Evolutionary conservation across 2,113 vertebrate species (phyloP).

Genomic region (Typhlomys cinereus): DNA sequence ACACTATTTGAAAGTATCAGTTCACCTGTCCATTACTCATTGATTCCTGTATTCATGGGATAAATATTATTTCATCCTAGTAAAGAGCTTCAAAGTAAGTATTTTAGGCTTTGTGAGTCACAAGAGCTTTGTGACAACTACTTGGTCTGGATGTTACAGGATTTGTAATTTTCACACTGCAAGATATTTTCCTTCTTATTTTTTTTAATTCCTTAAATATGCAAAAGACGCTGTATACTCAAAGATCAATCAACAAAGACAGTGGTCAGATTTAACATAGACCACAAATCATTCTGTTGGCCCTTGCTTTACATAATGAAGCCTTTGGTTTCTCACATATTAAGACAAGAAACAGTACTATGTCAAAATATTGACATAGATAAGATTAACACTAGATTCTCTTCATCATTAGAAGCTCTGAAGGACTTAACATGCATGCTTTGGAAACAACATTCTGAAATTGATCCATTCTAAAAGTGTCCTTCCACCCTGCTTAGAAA

Average conservation of each 20-base stretch:
- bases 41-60: background rate
- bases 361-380: background rate
- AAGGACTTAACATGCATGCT: background rate
- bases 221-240: background rate
- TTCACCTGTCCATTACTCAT: background rate
- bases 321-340: background rate
- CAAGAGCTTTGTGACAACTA: background rate
- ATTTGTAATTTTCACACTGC: background rate
- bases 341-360: background rate
- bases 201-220: background rate
- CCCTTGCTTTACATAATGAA: background rate
- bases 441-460: slow-evolving; percentile 17
- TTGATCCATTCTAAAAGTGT: background rate
- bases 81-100: background rate
- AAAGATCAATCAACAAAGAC: background rate
- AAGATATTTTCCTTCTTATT: background rate
- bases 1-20: background rate
- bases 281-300: background rate
- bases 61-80: background rate
- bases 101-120: background rate
- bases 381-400: background rate
- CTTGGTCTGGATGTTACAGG: background rate
- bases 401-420: background rate
- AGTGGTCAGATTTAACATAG: background rate
- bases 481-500: background rate